Percentiles rank a stretch among this genome's conserved stretches.
Evolutionary conservation across 2,888 invertebrate genomes (phyloP).

Genomic region (Ormyrus thymus): DNA sequence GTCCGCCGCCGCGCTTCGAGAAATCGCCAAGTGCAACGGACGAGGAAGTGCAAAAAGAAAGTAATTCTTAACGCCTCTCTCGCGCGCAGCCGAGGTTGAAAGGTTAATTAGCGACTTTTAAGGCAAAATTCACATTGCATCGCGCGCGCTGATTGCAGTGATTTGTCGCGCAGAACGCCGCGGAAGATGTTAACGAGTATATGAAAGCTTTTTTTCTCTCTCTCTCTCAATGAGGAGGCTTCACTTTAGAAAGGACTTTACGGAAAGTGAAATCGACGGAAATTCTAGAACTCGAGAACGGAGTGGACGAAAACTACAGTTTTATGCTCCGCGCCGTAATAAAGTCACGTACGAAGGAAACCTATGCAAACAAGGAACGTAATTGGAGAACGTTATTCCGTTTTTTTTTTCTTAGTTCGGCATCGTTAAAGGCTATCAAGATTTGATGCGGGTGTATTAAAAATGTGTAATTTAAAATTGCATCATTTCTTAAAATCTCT

Average conservation of each 20-base stretch:
- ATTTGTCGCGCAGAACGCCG: slow-evolving; percentile 4
- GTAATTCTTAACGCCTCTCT: background rate
- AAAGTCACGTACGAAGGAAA: too few species aligned
- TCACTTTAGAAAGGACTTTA: slow-evolving; percentile 34
- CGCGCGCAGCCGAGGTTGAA: slow-evolving; percentile 5
- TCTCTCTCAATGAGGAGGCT: background rate
- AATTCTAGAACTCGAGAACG: slow-evolving; percentile 6
- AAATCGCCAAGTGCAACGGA: background rate
- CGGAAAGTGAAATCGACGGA: slow-evolving; percentile 39
- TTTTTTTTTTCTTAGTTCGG: too few species aligned
- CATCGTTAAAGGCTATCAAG: too few species aligned
- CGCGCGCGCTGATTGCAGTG: slow-evolving; percentile 8
- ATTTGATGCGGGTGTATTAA: too few species aligned
- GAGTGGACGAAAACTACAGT: slow-evolving; percentile 16
- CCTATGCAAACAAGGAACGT: too few species aligned
- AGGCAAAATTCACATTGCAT: background rate
- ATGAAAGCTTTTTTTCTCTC: background rate
- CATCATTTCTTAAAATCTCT: too few species aligned
- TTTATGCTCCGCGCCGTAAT: background rate
- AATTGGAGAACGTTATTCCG: too few species aligned
- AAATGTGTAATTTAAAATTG: too few species aligned
- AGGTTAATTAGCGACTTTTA: slow-evolving; percentile 36
- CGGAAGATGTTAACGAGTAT: background rate
- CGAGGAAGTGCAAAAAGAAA: slow-evolving; percentile 4
- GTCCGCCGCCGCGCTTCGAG: too few species aligned